Base-by-base conservation (phyloP, 2,113 vertebrate species). In the Coptodon rendalli region DNA sequence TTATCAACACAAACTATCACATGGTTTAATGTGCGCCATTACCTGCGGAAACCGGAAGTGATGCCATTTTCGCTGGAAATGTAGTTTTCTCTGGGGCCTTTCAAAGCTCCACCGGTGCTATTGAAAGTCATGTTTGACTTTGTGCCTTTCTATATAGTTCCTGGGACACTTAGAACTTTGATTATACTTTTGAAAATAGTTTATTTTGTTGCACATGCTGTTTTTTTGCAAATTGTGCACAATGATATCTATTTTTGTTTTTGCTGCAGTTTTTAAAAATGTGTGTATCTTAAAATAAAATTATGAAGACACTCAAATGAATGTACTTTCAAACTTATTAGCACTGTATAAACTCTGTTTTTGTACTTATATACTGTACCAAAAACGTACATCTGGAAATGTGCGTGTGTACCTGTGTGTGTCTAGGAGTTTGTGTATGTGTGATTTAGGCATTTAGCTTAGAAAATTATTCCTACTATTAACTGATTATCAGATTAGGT, bases 281-380 rank as follows among this genome's bases (percentile, higher is more conserved):
- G 19, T 0, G n/a, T 40, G 1, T 16, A 3, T 24, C 66, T 45
- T 24, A 71, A 4, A 43, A 27, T 0, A 45, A 43, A 45, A 22
- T 66, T 38, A 22, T 3, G 34, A 38, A 38, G 63, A 14, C 17
- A 36, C 34, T 66, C 0, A 68, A 14, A 68, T 68, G 38, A 38
- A 2, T 22, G 19, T 13, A 24, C 63, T 68, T 68, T 68, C 1
- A 40, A 68, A 40, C 19, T 22, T 14, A 40, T 68, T 14, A 68
- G n/a, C 6, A 40, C 1, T 1, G 3, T 22, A 68, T 40, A 68
- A 68, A 68, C 36, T 24, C n/a, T 68, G n/a, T 0, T 68, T 22
- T 40, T 6, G 11, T 40, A 22, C 36, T 22, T 68, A 66, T 13
- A 22, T 66, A 22, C 36, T 40, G 63, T 66, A 66, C 61, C 61